Conservation (phyloP, 2,797 vertebrate genomes). For the Arrhamphus sclerolepis region DNA sequence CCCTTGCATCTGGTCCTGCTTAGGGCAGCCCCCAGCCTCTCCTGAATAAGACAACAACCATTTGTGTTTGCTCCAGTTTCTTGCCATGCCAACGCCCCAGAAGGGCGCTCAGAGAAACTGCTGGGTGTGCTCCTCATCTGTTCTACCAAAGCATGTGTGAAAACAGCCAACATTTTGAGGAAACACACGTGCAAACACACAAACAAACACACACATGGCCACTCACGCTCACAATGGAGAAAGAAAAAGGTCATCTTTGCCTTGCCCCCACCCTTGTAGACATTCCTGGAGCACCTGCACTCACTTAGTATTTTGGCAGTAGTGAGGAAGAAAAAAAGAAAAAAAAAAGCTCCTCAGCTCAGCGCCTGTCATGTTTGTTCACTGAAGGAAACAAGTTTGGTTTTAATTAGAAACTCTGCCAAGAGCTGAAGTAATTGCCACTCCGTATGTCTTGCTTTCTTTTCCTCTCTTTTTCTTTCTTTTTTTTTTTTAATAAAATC, state of each 20-base stretch:
- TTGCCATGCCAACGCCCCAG: conserved; percentile 30
- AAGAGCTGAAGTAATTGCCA: conserved; percentile 82
- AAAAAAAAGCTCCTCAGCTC: conserved; percentile 75
- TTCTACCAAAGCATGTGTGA: conserved; percentile 55
- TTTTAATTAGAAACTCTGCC: conserved; percentile 87
- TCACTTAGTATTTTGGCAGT: conserved; percentile 85
- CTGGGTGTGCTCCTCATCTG: conserved; percentile 28
- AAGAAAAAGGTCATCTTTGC: conserved; percentile 69
- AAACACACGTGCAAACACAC: conserved; percentile 60
- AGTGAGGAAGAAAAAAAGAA: conserved; percentile 61
- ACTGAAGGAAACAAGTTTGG: conserved; percentile 85
- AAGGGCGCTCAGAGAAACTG: conserved; percentile 45
- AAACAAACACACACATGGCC: conserved; percentile 65
- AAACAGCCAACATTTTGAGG: conserved; percentile 52
- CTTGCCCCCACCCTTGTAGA: conserved; percentile 67
- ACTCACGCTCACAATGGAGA: conserved; percentile 46
- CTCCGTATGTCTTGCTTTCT: conserved; percentile 57
- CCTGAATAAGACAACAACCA: conserved; percentile 57
- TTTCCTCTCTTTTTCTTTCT: too few relatives aligned
- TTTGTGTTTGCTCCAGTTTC: conserved; percentile 60
- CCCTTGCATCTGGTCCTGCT: conserved; percentile 77
- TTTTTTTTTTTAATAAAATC: conserved; percentile 30
- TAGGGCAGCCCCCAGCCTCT: conserved; percentile 52
- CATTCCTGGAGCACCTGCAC: conserved; percentile 90
- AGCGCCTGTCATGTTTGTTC: conserved; percentile 84